Conservation (phyloP, 1,140 invertebrate genomes). For the Ctenoplectra terminalis region DNA sequence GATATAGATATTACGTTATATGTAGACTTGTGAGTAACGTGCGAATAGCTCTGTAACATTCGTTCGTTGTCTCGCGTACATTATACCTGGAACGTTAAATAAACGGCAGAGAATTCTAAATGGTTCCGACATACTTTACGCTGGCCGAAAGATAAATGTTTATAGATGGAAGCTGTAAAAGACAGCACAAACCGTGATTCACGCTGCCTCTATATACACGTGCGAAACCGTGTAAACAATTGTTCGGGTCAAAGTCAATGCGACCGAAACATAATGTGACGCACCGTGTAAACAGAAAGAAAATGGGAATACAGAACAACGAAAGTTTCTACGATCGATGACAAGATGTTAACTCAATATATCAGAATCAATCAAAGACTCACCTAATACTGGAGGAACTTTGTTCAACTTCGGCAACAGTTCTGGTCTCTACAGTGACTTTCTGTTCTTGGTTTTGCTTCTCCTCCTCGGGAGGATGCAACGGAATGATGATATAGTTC, state of each 20-base stretch:
- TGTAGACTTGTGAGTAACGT: no score
- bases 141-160: not conserved
- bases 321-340: no score
- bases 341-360: no score
- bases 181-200: constrained; percentile 28
- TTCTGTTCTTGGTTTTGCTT: constrained; percentile 53
- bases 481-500: constrained; percentile 82
- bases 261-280: not conserved
- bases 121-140: not conserved
- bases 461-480: constrained; percentile 79
- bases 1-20: no score
- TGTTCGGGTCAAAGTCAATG: constrained; percentile 45
- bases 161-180: constrained; percentile 22
- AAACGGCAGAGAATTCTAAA: not conserved
- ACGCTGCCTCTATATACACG: not conserved
- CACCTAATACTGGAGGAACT: constrained; percentile 76
- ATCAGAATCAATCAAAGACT: constrained; percentile 30
- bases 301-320: not conserved
- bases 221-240: constrained; percentile 49
- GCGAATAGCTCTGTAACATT: not conserved
- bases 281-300: not conserved
- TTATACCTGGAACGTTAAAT: not conserved
- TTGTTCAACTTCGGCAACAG: constrained; percentile 64
- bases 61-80: not conserved
- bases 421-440: constrained; percentile 41